These are phyloP conservation scores for Xenopus borealis DNA, from an alignment of 2,113 vertebrate species.

Conservation along the genomic window DNA sequence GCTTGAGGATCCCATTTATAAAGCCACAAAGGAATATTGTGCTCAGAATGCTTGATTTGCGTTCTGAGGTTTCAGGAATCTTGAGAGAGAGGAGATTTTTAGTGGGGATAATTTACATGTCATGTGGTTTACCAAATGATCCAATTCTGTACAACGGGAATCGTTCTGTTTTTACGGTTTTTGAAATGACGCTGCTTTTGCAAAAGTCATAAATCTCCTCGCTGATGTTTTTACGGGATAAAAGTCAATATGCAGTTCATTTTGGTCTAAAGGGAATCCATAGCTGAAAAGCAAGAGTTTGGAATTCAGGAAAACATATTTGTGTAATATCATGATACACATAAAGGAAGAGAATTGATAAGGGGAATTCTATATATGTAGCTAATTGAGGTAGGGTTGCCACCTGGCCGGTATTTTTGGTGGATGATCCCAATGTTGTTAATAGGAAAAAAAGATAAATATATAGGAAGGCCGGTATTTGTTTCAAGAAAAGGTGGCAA, in stretches of 20 bases:
- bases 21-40: conserved; percentile 16
- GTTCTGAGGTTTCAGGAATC: conserved; percentile 8
- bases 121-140: conserved; percentile 42
- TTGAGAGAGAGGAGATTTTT: background rate
- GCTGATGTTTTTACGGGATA: background rate
- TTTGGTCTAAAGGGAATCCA: background rate
- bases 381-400: no score
- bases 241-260: conserved; percentile 17
- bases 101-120: conserved; percentile 18
- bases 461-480: no score
- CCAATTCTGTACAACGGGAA: conserved; percentile 24
- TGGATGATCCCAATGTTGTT: no score
- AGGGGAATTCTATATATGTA: no score
- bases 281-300: no score
- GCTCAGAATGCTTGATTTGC: conserved; percentile 8
- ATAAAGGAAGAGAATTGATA: no score
- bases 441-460: no score
- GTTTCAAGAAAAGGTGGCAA: no score
- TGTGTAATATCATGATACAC: no score
- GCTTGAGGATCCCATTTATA: background rate
- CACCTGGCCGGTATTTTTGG: no score
- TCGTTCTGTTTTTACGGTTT: conserved; percentile 23
- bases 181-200: conserved; percentile 7
- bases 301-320: no score
- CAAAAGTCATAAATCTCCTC: conserved; percentile 15